Conservation (phyloP, 2,888 invertebrate genomes). For the Tiliacea citrago region DNA sequence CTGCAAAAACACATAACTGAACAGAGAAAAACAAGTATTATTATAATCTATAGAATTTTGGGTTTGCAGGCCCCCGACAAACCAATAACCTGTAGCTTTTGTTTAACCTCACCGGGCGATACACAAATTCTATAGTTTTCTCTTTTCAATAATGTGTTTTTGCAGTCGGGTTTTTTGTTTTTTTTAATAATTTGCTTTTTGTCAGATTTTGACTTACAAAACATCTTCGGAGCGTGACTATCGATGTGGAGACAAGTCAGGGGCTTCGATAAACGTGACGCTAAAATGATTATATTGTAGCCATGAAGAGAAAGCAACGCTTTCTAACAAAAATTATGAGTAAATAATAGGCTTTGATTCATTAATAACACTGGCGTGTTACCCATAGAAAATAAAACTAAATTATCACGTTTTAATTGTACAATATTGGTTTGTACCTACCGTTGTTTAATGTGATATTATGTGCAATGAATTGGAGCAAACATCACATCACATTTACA, state of each 20-base stretch:
- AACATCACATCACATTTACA: background rate
- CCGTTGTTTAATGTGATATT: background rate
- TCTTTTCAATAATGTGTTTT: too few relatives aligned
- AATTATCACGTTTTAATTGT: background rate
- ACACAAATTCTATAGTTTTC: too few relatives aligned
- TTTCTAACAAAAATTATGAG: slow-evolving; percentile 83
- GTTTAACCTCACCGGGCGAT: too few relatives aligned
- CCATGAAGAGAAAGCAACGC: slow-evolving; percentile 82
- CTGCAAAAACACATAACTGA: too few relatives aligned
- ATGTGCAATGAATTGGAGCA: background rate
- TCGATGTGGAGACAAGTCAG: slow-evolving; percentile 64
- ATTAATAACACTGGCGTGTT: slow-evolving; percentile 29
- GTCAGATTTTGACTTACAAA: slow-evolving; percentile 17
- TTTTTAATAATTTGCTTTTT: too few relatives aligned
- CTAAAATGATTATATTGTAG: slow-evolving; percentile 75
- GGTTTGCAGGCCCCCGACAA: too few relatives aligned
- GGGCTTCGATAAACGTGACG: slow-evolving; percentile 78
- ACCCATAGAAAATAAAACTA: slow-evolving; percentile 5
- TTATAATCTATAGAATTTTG: too few relatives aligned
- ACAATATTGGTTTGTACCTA: background rate
- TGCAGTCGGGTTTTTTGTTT: too few relatives aligned
- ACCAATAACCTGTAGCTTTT: too few relatives aligned
- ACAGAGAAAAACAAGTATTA: too few relatives aligned
- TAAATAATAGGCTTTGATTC: slow-evolving; percentile 78
- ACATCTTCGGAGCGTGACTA: slow-evolving; percentile 53